Percentiles rank a stretch among this genome's conserved stretches.
These are phyloP conservation scores for Drosophila formosana DNA, from an alignment of 2,888 invertebrate genomes.

Conservation along the genomic window DNA sequence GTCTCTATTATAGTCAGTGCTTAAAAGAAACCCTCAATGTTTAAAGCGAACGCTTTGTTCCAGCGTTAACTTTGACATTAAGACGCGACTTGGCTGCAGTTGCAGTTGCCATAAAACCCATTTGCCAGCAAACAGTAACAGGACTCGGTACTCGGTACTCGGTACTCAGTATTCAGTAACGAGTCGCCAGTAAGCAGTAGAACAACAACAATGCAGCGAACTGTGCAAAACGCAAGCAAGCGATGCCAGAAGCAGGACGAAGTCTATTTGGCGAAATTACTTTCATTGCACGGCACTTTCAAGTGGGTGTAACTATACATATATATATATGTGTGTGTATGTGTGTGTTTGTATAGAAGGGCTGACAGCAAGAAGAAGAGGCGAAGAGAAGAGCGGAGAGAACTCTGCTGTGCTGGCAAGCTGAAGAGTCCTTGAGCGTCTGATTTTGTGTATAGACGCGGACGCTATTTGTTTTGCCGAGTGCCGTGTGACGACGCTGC, in stretches of 20 bases:
- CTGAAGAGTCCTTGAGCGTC: constrained; percentile 83
- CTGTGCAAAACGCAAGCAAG: constrained; percentile 47
- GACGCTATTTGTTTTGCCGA: constrained; percentile 72
- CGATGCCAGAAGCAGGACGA: constrained; percentile 36
- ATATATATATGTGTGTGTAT: constrained; percentile 23
- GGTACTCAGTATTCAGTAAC: constrained; percentile 25
- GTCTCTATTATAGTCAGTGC: too few species aligned
- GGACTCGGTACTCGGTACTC: background rate
- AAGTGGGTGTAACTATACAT: constrained; percentile 49
- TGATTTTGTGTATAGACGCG: constrained; percentile 82
- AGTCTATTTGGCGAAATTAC: constrained; percentile 79
- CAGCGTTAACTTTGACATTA: background rate
- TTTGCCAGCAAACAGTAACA: constrained; percentile 8
- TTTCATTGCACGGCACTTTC: constrained; percentile 76
- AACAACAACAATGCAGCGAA: constrained; percentile 42
- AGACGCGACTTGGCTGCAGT: background rate
- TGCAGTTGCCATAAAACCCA: constrained; percentile 3
- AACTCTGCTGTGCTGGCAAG: constrained; percentile 29
- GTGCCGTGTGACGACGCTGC: constrained; percentile 36
- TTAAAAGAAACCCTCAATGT: background rate
- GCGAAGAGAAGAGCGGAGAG: constrained; percentile 16
- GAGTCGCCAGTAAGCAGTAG: constrained; percentile 15
- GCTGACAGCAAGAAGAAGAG: constrained; percentile 15
- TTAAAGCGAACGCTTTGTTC: background rate
- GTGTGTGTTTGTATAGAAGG: constrained; percentile 19